Conservation (phyloP, 2,888 invertebrate species). For the Chrysomela aeneicollis region DNA sequence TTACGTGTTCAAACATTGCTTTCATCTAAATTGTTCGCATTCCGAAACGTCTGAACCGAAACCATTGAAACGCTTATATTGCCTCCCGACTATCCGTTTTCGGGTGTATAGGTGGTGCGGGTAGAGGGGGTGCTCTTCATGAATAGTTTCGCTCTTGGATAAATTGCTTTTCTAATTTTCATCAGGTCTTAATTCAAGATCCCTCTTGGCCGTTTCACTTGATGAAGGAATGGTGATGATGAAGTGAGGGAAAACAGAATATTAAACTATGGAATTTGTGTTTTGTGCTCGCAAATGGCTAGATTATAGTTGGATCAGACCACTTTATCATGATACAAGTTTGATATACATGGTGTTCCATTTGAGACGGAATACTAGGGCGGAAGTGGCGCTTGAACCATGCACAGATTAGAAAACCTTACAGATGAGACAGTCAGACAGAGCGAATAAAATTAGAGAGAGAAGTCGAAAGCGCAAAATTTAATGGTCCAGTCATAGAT, state of each 20-base stretch:
- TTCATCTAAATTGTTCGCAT: constrained; percentile 59
- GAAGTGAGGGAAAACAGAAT: constrained; percentile 1
- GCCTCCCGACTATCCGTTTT: constrained; percentile 46
- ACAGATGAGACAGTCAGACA: no score
- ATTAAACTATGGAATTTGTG: constrained; percentile 3
- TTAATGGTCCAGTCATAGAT: no score
- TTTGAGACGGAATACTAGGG: no score
- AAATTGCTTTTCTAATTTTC: constrained; percentile 46
- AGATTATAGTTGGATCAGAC: no score
- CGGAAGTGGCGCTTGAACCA: no score
- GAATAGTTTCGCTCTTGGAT: constrained; percentile 44
- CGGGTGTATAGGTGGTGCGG: constrained; percentile 31
- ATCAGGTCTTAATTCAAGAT: constrained; percentile 43
- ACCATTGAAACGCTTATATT: constrained; percentile 53
- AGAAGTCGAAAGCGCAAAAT: no score
- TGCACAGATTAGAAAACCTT: no score
- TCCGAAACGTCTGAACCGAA: constrained; percentile 55
- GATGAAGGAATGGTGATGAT: neutral
- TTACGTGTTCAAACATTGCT: constrained; percentile 55
- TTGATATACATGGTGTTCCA: no score
- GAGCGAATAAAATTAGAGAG: no score
- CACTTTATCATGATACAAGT: no score
- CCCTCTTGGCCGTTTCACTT: constrained; percentile 34
- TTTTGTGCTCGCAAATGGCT: constrained; percentile 5
- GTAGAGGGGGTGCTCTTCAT: constrained; percentile 33